A percentile compares a stretch with the other conserved stretches of the same genome.
These are phyloP conservation scores for Drosophila tsacasi DNA, from an alignment of 1,140 invertebrate species.

Conservation along the genomic window DNA sequence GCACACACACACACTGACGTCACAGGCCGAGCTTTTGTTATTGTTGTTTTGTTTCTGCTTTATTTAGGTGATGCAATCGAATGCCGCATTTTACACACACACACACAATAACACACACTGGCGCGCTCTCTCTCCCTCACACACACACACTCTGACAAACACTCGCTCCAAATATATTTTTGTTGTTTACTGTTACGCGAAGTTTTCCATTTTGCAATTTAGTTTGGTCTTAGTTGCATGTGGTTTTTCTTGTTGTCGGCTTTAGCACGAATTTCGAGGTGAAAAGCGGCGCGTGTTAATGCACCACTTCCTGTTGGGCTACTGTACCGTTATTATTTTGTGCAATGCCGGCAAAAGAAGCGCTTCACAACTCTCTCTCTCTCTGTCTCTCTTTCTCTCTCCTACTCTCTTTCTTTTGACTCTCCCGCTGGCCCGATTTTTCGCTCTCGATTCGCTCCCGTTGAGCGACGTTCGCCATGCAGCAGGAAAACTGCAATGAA, in stretches of 20 bases:
- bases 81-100: slow-evolving; percentile 27
- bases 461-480: slow-evolving; percentile 15
- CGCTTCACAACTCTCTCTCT: slow-evolving; percentile 21
- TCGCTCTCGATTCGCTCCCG: slow-evolving; percentile 35
- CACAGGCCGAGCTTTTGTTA: slow-evolving; percentile 20
- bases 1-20: slow-evolving; percentile 8
- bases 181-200: slow-evolving; percentile 51
- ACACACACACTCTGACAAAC: slow-evolving; percentile 1
- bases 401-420: neutral
- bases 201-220: slow-evolving; percentile 40
- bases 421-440: slow-evolving; percentile 16
- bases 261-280: slow-evolving; percentile 47
- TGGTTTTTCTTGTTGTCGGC: slow-evolving; percentile 44
- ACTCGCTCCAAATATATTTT: slow-evolving; percentile 31
- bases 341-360: slow-evolving; percentile 69
- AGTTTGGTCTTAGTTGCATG: slow-evolving; percentile 7
- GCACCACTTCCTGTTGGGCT: slow-evolving; percentile 84
- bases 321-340: slow-evolving; percentile 78
- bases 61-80: slow-evolving; percentile 71
- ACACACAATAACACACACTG: neutral
- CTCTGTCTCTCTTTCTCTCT: neutral
- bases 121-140: neutral
- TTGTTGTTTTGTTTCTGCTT: slow-evolving; percentile 34
- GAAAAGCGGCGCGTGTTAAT: slow-evolving; percentile 79
- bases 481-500: slow-evolving; percentile 64